These are phyloP conservation scores for Loxodonta africana DNA, from an alignment of 2,113 vertebrate species.

Conservation along the genomic window DNA sequence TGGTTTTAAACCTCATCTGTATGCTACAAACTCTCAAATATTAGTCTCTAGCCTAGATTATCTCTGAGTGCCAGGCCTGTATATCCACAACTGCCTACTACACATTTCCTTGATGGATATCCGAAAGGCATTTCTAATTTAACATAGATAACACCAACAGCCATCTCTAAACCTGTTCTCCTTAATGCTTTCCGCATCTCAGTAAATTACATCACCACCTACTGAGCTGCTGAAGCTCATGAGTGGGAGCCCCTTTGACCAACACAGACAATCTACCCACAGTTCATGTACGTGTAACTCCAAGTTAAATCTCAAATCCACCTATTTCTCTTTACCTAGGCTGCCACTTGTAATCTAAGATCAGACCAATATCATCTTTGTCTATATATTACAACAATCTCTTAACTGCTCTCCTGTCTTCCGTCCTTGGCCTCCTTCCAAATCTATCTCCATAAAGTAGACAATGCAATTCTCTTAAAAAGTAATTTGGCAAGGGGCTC, in stretches of 20 bases:
- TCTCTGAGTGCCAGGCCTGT: slow-evolving; percentile 3
- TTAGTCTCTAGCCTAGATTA: not conserved
- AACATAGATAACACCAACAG: not conserved
- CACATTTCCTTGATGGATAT: not conserved
- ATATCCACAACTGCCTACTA: not conserved
- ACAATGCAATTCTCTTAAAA: slow-evolving; percentile 21
- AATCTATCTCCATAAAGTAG: not conserved
- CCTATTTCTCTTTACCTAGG: not conserved
- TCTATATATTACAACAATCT: not conserved
- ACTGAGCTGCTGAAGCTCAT: not conserved
- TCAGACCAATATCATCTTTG: not conserved
- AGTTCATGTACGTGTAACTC: not conserved
- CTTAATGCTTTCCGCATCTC: not conserved
- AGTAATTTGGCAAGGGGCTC: not conserved
- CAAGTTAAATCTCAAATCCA: not conserved
- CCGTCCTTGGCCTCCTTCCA: slow-evolving; percentile 34
- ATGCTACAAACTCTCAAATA: not conserved
- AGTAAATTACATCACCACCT: not conserved
- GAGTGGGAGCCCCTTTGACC: not conserved
- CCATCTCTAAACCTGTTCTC: not conserved
- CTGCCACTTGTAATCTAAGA: not conserved
- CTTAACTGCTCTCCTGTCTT: not conserved
- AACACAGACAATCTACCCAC: not conserved
- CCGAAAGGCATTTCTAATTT: not conserved
- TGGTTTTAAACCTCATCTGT: not conserved